Evolutionary conservation across 30 jellyfish, hydroid and myxozoan species (phyloP).

Genomic region (Chrysaora quinquecirrha): DNA sequence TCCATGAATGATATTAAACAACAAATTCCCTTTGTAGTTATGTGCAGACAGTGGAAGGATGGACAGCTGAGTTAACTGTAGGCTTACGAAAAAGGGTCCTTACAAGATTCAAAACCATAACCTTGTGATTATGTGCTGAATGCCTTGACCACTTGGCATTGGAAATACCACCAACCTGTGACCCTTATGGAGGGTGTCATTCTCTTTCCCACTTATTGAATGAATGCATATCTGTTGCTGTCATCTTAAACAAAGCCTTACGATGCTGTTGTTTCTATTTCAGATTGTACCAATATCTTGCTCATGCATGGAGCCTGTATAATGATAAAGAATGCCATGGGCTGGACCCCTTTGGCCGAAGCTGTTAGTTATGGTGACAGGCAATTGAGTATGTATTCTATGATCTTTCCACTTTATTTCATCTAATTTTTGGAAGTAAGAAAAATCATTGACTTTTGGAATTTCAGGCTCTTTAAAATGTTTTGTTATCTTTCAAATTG

Average conservation of each 20-base stretch:
- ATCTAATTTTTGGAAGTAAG: no score
- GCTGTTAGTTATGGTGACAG: constrained; percentile 97
- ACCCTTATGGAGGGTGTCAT: not conserved
- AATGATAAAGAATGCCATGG: constrained; percentile 81
- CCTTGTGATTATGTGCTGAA: not conserved
- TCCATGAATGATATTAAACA: no score
- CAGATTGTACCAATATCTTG: constrained; percentile 73
- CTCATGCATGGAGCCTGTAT: constrained; percentile 79
- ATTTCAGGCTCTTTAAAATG: not conserved
- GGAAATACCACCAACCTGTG: not conserved
- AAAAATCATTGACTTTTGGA: not conserved
- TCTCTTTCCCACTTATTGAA: no score
- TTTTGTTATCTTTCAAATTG: not conserved
- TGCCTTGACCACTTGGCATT: not conserved
- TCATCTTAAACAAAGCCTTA: not conserved
- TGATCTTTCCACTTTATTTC: no score
- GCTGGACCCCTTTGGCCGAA: constrained; percentile 99
- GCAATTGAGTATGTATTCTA: constrained; percentile 65
- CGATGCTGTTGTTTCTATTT: not conserved
- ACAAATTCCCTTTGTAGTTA: no score
- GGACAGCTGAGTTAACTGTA: no score
- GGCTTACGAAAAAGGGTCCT: no score
- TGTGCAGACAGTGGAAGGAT: no score
- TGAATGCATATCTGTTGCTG: not conserved
- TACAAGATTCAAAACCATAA: not conserved